phyloP scores from a whole-genome alignment of 1,140 invertebrate species.

The Procambarus virginalis region DNA sequence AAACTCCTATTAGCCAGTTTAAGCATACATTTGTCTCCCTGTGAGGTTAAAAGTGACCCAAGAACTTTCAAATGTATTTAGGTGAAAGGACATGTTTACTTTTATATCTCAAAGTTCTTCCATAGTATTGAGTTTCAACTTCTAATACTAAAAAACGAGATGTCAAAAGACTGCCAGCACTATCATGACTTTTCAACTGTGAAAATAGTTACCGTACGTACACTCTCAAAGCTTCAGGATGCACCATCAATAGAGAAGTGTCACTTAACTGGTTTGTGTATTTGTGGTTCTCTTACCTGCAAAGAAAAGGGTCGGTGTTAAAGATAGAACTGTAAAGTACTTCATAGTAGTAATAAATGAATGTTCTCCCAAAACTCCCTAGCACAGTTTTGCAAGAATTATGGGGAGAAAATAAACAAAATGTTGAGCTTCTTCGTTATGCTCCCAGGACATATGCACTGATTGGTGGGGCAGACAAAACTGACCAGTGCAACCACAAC shows the following conservation, averaged over 20 bases:
- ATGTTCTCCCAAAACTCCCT: too few species aligned
- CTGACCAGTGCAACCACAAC: too few species aligned
- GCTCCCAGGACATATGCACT: too few species aligned
- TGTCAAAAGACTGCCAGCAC: not conserved
- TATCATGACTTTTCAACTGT: not conserved
- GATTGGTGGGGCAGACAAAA: too few species aligned
- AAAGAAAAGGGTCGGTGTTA: not conserved
- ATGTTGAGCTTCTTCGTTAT: too few species aligned
- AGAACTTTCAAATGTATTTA: not conserved
- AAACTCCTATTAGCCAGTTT: not conserved
- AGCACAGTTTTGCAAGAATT: too few species aligned
- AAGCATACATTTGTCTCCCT: not conserved
- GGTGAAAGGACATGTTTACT: not conserved
- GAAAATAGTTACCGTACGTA: not conserved
- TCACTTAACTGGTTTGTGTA: constrained; percentile 31
- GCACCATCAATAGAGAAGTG: not conserved
- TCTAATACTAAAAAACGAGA: not conserved
- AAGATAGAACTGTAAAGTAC: too few species aligned
- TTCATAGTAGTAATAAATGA: too few species aligned
- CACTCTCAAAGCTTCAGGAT: constrained; percentile 3
- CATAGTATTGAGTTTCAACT: not conserved
- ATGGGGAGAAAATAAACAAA: too few species aligned
- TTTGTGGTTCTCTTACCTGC: constrained; percentile 2
- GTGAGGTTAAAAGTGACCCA: not conserved
- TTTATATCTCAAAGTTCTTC: not conserved